A percentile compares a stretch with the other conserved stretches of the same genome.
phyloP scores from a whole-genome alignment of 2,888 invertebrate species.

The Raillietiella orientalis region DNA sequence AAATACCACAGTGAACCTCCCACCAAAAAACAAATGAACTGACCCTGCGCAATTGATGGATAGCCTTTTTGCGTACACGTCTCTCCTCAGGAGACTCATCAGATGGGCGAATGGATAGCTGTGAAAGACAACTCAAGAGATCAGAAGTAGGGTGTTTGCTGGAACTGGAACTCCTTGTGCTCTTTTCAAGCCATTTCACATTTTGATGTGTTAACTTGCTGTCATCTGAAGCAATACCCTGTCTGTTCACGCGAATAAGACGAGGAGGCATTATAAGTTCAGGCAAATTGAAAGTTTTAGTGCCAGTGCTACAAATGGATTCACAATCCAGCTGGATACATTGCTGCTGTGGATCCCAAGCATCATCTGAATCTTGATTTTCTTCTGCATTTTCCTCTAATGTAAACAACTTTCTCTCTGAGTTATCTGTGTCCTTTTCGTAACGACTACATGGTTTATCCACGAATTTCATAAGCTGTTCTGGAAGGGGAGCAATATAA shows the following conservation, averaged over 20 bases:
- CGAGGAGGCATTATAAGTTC: slow-evolving; percentile 30
- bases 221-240: too few relatives aligned
- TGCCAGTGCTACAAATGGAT: slow-evolving; percentile 59
- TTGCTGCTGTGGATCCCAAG: too few relatives aligned
- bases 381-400: too few relatives aligned
- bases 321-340: too few relatives aligned
- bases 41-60: slow-evolving; percentile 37
- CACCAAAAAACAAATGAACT: slow-evolving; percentile 4
- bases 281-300: slow-evolving; percentile 71
- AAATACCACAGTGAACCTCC: slow-evolving; percentile 6
- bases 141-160: too few relatives aligned
- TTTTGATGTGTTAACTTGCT: too few relatives aligned
- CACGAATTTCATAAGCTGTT: slow-evolving; percentile 31
- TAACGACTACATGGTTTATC: too few relatives aligned
- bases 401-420: too few relatives aligned
- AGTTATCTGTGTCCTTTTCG: slow-evolving; percentile 13
- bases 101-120: slow-evolving; percentile 19
- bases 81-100: slow-evolving; percentile 49
- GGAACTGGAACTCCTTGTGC: too few relatives aligned
- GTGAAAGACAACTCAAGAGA: slow-evolving; percentile 8
- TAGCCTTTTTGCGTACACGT: slow-evolving; percentile 36
- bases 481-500: slow-evolving; percentile 27
- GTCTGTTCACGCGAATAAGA: too few relatives aligned
- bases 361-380: too few relatives aligned
- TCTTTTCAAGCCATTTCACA: too few relatives aligned